A percentile compares a stretch with the other conserved stretches of the same genome.
Evolutionary conservation across 2,888 invertebrate species (phyloP).

Genomic region (Leistus spinibarbis): DNA sequence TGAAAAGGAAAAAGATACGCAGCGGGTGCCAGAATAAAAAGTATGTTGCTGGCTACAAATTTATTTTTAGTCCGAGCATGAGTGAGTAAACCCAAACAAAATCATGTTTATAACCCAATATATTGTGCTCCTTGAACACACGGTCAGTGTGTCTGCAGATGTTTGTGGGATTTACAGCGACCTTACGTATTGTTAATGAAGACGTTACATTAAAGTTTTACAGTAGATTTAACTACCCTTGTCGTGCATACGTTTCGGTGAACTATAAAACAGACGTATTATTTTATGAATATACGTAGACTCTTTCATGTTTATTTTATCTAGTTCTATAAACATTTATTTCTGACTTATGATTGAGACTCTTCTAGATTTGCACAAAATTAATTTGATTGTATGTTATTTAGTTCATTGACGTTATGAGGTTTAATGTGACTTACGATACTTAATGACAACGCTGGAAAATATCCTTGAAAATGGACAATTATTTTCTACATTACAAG

Average conservation of each 20-base stretch:
- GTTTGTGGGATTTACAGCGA: background rate
- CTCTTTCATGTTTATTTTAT: background rate
- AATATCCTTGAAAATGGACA: too few relatives aligned
- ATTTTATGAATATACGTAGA: background rate
- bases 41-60: slow-evolving; percentile 29
- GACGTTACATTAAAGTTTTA: slow-evolving; percentile 26
- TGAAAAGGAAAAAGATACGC: slow-evolving; percentile 21
- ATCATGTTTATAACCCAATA: slow-evolving; percentile 26
- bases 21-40: slow-evolving; percentile 34
- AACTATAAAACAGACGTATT: background rate
- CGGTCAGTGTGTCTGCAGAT: background rate
- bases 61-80: slow-evolving; percentile 35
- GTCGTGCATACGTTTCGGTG: slow-evolving; percentile 6
- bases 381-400: too few relatives aligned
- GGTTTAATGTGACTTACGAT: too few relatives aligned
- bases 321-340: too few relatives aligned
- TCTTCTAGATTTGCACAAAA: too few relatives aligned
- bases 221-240: slow-evolving; percentile 29
- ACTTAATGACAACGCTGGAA: too few relatives aligned
- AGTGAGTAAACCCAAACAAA: slow-evolving; percentile 36
- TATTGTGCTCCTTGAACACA: background rate
- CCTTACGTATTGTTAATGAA: background rate
- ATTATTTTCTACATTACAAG: too few relatives aligned
- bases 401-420: too few relatives aligned
- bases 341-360: too few relatives aligned